Base-by-base conservation (phyloP, 23 tunicate genomes). In the Oikopleura albicans region DNA sequence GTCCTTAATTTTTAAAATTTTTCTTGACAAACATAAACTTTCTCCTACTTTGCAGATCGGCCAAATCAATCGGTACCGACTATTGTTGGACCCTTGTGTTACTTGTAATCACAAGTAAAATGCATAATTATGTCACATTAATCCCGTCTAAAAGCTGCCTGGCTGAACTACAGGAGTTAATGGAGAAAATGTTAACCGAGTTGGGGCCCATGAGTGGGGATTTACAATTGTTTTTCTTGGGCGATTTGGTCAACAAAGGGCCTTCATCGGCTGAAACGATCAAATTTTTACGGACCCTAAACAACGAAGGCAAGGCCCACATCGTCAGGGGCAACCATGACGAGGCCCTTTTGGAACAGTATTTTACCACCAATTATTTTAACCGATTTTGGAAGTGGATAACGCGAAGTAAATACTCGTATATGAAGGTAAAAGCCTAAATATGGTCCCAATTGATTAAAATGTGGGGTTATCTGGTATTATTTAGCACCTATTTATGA, bases 271-370 rank as follows among this genome's bases (percentile, higher is more conserved):
- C 35, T 1, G 89, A 86, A 83, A 84, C 89, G 40, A 39, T 92
- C 56, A 63, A 89, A 34, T 86, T 56, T 76, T 39, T 92, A 36
- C 83, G 41, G n/a, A 84, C 63, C 2, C 36, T 84, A 0, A 56
- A 40, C 84, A 66, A 87, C 40, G 41, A 40, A 1, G 66, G 84
- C 57, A 87, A 87, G 29, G 35, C 79, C 2, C 36, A 16, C 31
- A 37, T 71, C 31, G 84, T 92, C 12, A 84, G 97, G 27, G 97
- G 97, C 49, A 92, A 92, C 66, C 97, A 92, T 75, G 97, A 92
- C 40, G 91, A 89, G 86, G 88, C 92, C n/a, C 85, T 92, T 2
- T 38, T 92, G 39, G 35, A 56, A 35, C 56, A 79, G 33, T 88
- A 84, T 84, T 76, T 84, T 27, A 57, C 83, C 34, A 16, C 79